A percentile compares a stretch with the other conserved stretches of the same genome.
Conservation (phyloP, 2,797 vertebrate genomes). For the Nothura maculosa region DNA sequence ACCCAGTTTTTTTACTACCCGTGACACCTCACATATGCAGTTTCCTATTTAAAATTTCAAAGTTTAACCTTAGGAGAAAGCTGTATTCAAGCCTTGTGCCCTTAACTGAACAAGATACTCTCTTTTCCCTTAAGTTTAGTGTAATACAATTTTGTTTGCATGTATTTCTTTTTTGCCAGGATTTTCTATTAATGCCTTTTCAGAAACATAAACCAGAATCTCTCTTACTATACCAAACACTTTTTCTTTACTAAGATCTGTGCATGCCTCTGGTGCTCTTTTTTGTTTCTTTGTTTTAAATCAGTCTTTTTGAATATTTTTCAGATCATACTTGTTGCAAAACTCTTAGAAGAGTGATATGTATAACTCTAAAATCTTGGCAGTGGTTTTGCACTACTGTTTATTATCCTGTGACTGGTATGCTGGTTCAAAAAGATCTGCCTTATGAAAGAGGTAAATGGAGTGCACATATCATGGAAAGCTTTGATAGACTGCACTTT, state of each 20-base stretch:
- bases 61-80: not conserved
- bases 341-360: not conserved
- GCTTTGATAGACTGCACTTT: not conserved
- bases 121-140: constrained; percentile 9
- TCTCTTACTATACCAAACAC: not conserved
- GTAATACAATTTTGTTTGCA: not conserved
- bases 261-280: not conserved
- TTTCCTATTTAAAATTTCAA: constrained; percentile 10
- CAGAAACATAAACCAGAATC: not conserved
- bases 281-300: not conserved
- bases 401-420: not conserved
- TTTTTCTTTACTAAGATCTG: not conserved
- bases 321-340: not conserved
- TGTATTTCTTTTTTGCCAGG: not conserved
- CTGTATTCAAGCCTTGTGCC: not conserved
- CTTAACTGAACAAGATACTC: not conserved
- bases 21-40: constrained; percentile 1
- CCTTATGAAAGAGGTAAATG: not conserved
- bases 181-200: not conserved
- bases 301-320: not conserved
- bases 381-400: not conserved
- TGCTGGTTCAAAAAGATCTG: not conserved
- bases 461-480: not conserved
- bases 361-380: not conserved
- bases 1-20: not conserved